Evolutionary conservation across 2,888 invertebrate species (phyloP), one percentile per base, ranked within the genome.

Genomic region (Chloroclystis v-ata): DNA sequence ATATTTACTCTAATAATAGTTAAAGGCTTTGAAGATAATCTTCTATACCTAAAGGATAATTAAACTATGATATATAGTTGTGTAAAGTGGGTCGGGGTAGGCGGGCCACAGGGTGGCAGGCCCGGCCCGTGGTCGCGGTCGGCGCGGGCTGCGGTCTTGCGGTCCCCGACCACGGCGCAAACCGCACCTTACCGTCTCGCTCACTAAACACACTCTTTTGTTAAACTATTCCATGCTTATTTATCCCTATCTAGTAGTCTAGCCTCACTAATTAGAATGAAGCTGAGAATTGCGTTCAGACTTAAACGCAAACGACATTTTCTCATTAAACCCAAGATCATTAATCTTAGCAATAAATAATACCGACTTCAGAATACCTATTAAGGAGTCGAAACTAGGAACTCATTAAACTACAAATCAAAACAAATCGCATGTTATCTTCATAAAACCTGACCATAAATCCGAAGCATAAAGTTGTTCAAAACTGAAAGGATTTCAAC

Each of bases 71-170:
- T 20, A 20, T 20, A 20, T 20, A 20, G 20, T 20, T 20, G 20
- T 20, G 20, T 20, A 20, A 20, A 20, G 5, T 14, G 32, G 12
- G 35, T 28, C 32, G 63, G 63, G 65, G 66, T 44, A 49, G 56
- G 48, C 49, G 59, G 8, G 52, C 60, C 57, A 57, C 60, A 28
- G 55, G 61, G 60, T 55, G 57, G 60, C 52, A 33, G 62, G 59
- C 14, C 13, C 37, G 50, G 56, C 58, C 59, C 62, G 73, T 61
- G 75, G 72, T 56, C 60, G 76, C 66, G 77, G 81, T 63, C 48
- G 43, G 47, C 69, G 66, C 69, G 61, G 61, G 59, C 52, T 63
- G 67, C 65, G 71, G 71, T 57, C 64, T 52, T 65, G 69, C 65
- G 72, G 69, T 65, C 44, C 37, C 49, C 49, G 37, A 46, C 49